Percentiles rank a stretch among this genome's conserved stretches.
Conservation (phyloP, 2,113 vertebrate genomes). For the Marmota monax region DNA sequence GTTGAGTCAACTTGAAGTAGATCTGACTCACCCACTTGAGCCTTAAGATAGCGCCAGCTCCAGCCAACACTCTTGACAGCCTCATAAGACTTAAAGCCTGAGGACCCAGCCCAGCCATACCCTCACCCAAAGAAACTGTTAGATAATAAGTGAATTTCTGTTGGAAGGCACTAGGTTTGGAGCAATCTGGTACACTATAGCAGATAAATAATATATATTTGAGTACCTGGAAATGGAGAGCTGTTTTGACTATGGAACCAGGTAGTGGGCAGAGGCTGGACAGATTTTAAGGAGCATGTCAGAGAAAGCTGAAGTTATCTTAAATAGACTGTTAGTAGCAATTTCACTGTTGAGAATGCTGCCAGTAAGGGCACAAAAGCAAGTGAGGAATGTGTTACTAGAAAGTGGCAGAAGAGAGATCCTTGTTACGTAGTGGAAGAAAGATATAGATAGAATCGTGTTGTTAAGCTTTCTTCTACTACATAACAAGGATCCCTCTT, state of each 20-base stretch:
- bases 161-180: slow-evolving; percentile 22
- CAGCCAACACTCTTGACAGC: not conserved
- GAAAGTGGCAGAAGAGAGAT: not conserved
- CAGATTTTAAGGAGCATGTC: not conserved
- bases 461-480: slow-evolving; percentile 3
- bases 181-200: not conserved
- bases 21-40: not conserved
- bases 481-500: not conserved
- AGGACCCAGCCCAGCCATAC: not conserved
- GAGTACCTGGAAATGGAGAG: not conserved
- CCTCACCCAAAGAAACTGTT: not conserved
- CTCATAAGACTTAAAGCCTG: not conserved
- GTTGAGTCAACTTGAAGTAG: not conserved
- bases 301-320: not conserved
- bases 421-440: not conserved
- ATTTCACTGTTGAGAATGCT: not conserved
- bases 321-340: not conserved
- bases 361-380: not conserved
- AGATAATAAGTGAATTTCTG: not conserved
- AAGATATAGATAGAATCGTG: not conserved
- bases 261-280: not conserved
- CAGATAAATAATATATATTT: slow-evolving; percentile 7
- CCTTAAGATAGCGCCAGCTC: not conserved
- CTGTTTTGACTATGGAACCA: not conserved
- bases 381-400: not conserved